Base-by-base conservation (phyloP, 1,140 invertebrate genomes). In the Drosophila lacertosa region DNA sequence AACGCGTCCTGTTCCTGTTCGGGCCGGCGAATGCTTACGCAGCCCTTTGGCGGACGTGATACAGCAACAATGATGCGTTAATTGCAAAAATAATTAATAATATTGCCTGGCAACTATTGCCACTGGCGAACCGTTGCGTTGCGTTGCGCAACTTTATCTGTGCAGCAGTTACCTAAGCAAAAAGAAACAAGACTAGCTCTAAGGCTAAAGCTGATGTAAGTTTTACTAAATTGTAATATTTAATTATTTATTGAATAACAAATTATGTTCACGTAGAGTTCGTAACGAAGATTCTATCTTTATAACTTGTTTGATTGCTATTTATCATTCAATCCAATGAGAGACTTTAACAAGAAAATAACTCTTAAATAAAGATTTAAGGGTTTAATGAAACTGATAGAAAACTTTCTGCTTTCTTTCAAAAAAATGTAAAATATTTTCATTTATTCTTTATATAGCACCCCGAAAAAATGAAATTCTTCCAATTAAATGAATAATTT, bases 81-180 rank as follows among this genome's bases (percentile, higher is more conserved):
- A 88, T 88, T 89, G 82, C 78, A 69, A 72, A 88, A 83, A 88
- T 88, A 88, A 88, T 88, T 88, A 88, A 88, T 88, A 88, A 88
- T 73, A 73, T 77, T 73, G 39, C 51, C 22, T 9, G 9, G 37
- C 48, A 80, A 80, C 77, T 76, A 81, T 76, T 45, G 37, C 54
- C 50, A 16, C 32, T 40, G 13, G 37, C 29, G 22, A 2, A 10
- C 16, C 20, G 10, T n/a, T n/a, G n/a, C 35, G 40, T 54, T 54
- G 26, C 20, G 13, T 54, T 39, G 15, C 7, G 4, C 4, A 24
- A 54, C 35, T 40, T 35, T 37, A 39, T 54, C 35, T 22, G 4
- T 18, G 10, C 42, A 45, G 20, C 42, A 45, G 18, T 44, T 44
- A 44, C 42, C n/a, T 20, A 44, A 22, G 24, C 22, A 11, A 45